These are phyloP conservation scores for Abscondita cerata DNA, from an alignment of 2,888 invertebrate species.

Conservation along the genomic window DNA sequence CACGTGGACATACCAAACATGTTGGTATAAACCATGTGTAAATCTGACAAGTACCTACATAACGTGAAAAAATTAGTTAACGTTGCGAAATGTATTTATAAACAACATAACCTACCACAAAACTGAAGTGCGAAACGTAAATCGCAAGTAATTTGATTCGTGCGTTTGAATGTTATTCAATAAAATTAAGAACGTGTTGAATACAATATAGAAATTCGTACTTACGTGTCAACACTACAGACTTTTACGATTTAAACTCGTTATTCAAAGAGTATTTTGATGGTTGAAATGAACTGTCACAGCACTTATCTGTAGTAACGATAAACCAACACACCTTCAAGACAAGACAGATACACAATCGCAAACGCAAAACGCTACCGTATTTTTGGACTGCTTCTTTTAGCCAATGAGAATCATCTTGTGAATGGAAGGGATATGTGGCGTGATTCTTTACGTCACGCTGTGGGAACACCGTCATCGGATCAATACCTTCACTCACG, in stretches of 20 bases:
- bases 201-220: no score
- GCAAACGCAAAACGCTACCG: constrained; percentile 30
- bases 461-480: constrained; percentile 20
- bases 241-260: constrained; percentile 28
- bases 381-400: constrained; percentile 39
- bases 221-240: no score
- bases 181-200: no score
- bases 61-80: no score
- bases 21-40: no score
- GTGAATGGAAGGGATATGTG: constrained; percentile 40
- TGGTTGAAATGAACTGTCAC: constrained; percentile 22
- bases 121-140: no score
- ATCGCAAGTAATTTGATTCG: no score
- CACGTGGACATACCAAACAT: neutral
- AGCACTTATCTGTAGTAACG: constrained; percentile 18
- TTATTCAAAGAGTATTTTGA: constrained; percentile 25
- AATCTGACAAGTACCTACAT: neutral
- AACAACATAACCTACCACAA: constrained; percentile 17
- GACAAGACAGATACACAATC: constrained; percentile 19
- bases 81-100: no score
- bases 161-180: no score
- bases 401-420: constrained; percentile 37
- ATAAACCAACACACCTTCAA: constrained; percentile 27
- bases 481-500: constrained; percentile 23
- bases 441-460: constrained; percentile 42